These are phyloP conservation scores for Venusia cambrica DNA, from an alignment of 2,888 invertebrate species.

Conservation along the genomic window DNA sequence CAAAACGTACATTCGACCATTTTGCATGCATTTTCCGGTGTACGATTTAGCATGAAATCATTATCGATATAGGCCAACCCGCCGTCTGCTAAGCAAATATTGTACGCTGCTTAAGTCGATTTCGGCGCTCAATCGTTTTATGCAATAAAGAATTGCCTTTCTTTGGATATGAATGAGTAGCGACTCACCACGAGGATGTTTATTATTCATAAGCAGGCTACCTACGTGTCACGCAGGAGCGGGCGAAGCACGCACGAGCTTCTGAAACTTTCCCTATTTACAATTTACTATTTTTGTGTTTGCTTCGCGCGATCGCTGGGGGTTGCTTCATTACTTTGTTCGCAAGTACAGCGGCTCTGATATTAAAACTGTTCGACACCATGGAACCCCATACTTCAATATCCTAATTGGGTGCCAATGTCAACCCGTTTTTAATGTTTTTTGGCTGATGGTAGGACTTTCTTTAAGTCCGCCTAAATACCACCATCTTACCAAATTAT, in stretches of 20 bases:
- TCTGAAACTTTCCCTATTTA: conserved; percentile 59
- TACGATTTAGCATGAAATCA: too few relatives aligned
- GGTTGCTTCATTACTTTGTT: conserved; percentile 4
- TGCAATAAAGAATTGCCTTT: conserved; percentile 65
- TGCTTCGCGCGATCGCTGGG: conserved; percentile 1
- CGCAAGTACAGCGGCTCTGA: too few relatives aligned
- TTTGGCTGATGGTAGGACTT: too few relatives aligned
- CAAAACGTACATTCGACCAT: too few relatives aligned
- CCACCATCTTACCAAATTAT: too few relatives aligned
- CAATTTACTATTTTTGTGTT: conserved; percentile 7
- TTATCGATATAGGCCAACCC: conserved; percentile 17
- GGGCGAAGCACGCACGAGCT: conserved; percentile 69
- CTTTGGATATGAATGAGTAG: conserved; percentile 75
- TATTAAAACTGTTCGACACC: too few relatives aligned
- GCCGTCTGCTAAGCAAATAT: conserved; percentile 42
- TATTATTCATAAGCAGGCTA: conserved; percentile 77
- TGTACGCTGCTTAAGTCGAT: conserved; percentile 50
- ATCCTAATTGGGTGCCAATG: too few relatives aligned
- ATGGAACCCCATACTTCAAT: too few relatives aligned
- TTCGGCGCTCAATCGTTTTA: conserved; percentile 65
- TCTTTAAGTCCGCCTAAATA: too few relatives aligned
- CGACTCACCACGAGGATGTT: conserved; percentile 70
- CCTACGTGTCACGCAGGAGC: conserved; percentile 73
- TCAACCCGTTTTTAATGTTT: too few relatives aligned
- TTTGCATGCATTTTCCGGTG: too few relatives aligned